A percentile compares a stretch with the other conserved stretches of the same genome.
These are phyloP conservation scores for Eupithecia tripunctaria DNA, from an alignment of 2,888 invertebrate species.

Conservation along the genomic window DNA sequence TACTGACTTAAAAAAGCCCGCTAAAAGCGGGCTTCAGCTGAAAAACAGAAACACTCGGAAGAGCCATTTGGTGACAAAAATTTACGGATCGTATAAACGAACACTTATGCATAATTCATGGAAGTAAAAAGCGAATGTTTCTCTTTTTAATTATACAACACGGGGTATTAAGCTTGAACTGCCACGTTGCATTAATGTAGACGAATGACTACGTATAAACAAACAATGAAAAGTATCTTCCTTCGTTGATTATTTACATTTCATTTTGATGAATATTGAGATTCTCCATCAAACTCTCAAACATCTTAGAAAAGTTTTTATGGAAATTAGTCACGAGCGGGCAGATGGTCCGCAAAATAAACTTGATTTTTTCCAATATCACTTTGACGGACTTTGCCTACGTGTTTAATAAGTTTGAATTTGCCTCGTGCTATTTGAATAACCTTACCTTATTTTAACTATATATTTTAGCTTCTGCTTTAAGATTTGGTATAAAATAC, in stretches of 20 bases:
- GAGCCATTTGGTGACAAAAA: slow-evolving; percentile 75
- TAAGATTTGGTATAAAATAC: neutral
- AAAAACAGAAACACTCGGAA: slow-evolving; percentile 62
- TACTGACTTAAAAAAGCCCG: slow-evolving; percentile 46
- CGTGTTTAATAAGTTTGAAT: slow-evolving; percentile 10
- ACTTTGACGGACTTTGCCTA: slow-evolving; percentile 26
- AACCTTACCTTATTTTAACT: neutral
- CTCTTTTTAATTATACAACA: slow-evolving; percentile 83
- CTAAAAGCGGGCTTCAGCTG: slow-evolving; percentile 54
- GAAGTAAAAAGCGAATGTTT: slow-evolving; percentile 80
- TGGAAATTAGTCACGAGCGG: slow-evolving; percentile 37
- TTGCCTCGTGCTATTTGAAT: neutral
- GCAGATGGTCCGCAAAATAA: slow-evolving; percentile 34
- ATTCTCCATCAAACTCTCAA: slow-evolving; percentile 33
- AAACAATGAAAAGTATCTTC: slow-evolving; percentile 43
- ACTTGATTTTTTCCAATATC: slow-evolving; percentile 33
- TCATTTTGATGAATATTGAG: slow-evolving; percentile 36
- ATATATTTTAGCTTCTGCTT: neutral
- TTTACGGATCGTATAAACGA: slow-evolving; percentile 80
- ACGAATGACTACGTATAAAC: slow-evolving; percentile 39
- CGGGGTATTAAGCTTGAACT: slow-evolving; percentile 78
- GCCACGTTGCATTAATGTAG: slow-evolving; percentile 66
- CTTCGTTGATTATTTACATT: slow-evolving; percentile 33
- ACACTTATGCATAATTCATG: slow-evolving; percentile 83
- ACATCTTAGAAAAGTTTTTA: slow-evolving; percentile 35